These are phyloP conservation scores for Arizona elegans DNA, from an alignment of 2,113 vertebrate species.

Conservation along the genomic window DNA sequence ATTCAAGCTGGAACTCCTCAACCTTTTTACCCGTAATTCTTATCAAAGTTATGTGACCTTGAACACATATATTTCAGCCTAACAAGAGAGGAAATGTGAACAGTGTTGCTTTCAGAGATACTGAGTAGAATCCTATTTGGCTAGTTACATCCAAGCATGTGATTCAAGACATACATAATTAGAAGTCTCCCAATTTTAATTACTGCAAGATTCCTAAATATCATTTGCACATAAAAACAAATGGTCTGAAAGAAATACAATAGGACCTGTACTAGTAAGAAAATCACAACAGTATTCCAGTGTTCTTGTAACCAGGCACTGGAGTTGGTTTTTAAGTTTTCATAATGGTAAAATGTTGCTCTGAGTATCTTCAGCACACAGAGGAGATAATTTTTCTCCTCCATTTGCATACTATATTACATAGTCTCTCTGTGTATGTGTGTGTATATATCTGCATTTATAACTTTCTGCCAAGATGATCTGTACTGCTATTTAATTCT, in stretches of 20 bases:
- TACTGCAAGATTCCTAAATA: neutral
- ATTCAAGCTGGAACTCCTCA: neutral
- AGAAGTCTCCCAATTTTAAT: neutral
- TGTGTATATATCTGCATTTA: neutral
- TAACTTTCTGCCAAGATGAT: neutral
- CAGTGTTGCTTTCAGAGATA: neutral
- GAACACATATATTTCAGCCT: conserved; percentile 1
- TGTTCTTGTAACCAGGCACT: neutral
- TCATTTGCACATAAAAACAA: neutral
- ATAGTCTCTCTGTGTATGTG: neutral
- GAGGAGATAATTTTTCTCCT: neutral
- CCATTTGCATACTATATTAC: neutral
- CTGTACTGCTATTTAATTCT: neutral
- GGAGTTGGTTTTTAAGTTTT: neutral
- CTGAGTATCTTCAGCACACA: neutral
- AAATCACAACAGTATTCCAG: neutral
- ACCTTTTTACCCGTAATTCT: neutral
- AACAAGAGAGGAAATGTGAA: neutral
- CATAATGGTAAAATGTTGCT: neutral
- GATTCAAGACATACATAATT: neutral
- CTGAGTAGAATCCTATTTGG: conserved; percentile 1
- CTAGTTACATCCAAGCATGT: neutral
- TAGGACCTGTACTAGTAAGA: neutral
- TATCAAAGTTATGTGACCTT: neutral
- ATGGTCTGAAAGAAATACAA: neutral